Evolutionary conservation across 2,888 invertebrate species (phyloP).

Genomic region (Proisotoma minuta): DNA sequence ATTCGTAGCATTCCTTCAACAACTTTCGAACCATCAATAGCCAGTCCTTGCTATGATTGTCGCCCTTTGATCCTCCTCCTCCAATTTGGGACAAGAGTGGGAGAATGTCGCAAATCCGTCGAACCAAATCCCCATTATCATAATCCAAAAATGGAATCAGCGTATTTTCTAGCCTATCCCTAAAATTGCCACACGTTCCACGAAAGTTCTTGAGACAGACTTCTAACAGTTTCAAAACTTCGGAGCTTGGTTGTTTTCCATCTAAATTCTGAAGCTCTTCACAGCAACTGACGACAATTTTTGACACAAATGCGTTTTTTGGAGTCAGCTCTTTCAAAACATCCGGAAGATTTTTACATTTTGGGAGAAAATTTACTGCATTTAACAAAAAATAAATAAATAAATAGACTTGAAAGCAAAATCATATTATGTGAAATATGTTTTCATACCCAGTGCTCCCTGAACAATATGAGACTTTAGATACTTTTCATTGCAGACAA

Average conservation of each 20-base stretch:
- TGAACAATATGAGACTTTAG: slow-evolving; percentile 28
- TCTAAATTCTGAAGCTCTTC: slow-evolving; percentile 16
- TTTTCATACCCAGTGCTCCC: slow-evolving; percentile 32
- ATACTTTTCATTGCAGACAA: slow-evolving; percentile 28
- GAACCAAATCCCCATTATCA: slow-evolving; percentile 20
- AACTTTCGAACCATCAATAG: slow-evolving; percentile 28
- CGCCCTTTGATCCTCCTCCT: slow-evolving; percentile 41
- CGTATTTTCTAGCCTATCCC: slow-evolving; percentile 36
- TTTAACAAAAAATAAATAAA: slow-evolving; percentile 3
- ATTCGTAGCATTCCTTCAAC: slow-evolving; percentile 22
- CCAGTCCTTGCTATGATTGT: slow-evolving; percentile 42
- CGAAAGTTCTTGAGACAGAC: slow-evolving; percentile 37
- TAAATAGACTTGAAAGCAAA: not conserved
- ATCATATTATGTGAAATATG: not conserved
- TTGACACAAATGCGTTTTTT: slow-evolving; percentile 34
- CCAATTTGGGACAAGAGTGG: slow-evolving; percentile 40
- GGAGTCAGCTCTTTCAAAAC: slow-evolving; percentile 33
- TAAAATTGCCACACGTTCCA: slow-evolving; percentile 38
- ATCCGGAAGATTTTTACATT: slow-evolving; percentile 28
- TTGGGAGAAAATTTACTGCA: slow-evolving; percentile 37
- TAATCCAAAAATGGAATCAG: slow-evolving; percentile 28
- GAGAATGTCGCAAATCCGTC: slow-evolving; percentile 22
- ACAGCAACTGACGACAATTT: slow-evolving; percentile 28
- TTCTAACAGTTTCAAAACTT: slow-evolving; percentile 29
- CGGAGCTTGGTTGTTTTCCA: not conserved